These are phyloP conservation scores for Dipus sagitta DNA, from an alignment of 2,797 vertebrate species.

Conservation along the genomic window DNA sequence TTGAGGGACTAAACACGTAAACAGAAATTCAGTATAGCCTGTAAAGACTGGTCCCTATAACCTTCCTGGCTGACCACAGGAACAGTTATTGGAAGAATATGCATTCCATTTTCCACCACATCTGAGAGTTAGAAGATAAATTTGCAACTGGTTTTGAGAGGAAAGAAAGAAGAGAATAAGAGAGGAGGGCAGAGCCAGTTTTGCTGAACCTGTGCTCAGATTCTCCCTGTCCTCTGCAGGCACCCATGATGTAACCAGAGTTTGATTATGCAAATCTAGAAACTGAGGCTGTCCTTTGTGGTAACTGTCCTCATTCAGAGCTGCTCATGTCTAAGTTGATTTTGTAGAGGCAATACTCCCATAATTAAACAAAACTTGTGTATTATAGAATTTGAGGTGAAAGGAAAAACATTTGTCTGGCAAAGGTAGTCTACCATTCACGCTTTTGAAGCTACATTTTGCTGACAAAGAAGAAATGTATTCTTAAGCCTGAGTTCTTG, in stretches of 20 bases:
- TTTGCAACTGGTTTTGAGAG: not conserved
- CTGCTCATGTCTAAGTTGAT: not conserved
- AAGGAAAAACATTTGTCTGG: slow-evolving; percentile 28
- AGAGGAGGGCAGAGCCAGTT: not conserved
- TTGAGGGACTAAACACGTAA: not conserved
- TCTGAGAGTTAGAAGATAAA: not conserved
- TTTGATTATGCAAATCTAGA: not conserved
- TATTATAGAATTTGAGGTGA: slow-evolving; percentile 45
- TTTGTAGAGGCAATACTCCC: not conserved
- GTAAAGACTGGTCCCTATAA: not conserved
- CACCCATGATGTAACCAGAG: not conserved
- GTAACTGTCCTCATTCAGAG: not conserved
- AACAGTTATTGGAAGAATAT: not conserved
- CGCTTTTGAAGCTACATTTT: slow-evolving; percentile 69
- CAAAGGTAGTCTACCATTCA: slow-evolving; percentile 60
- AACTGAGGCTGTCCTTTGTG: not conserved
- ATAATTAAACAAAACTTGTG: slow-evolving; percentile 11
- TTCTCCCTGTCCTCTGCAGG: no score
- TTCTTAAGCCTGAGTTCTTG: slow-evolving; percentile 69
- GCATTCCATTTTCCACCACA: not conserved
- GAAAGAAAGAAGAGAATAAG: not conserved
- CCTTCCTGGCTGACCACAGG: not conserved
- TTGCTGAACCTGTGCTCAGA: not conserved
- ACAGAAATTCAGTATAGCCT: not conserved
- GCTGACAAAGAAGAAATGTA: slow-evolving; percentile 80